Evolutionary conservation across 1,140 invertebrate genomes (phyloP), one percentile per base, ranked within the genome.

Genomic region (Brachionus asplanchnoidis): DNA sequence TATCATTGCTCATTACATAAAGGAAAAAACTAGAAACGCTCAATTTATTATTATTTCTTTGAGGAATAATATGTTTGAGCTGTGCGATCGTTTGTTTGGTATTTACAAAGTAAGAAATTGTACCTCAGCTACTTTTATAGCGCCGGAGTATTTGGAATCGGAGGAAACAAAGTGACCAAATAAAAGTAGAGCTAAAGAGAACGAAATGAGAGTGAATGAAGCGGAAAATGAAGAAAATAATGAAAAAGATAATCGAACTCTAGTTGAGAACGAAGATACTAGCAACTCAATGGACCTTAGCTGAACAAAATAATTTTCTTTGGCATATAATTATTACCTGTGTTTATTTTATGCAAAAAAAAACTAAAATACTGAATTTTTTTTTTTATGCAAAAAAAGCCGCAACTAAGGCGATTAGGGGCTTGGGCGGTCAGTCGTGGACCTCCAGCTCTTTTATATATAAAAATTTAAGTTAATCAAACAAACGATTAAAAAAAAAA

Each of bases 31-130:
- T n/a, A 85, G 42, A 73, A 84, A 84, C 75, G 96, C 97, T 0
- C 98, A 99, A 88, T 99, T 99, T 87, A 97, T 99, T 73, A 95
- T 99, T 83, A 98, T 99, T 77, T 98, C 97, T 0, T 91, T 99
- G 5, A 91, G 97, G 4, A 95, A 96, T 60, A 97, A 99, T 88
- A 99, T 99, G 97, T 99, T 98, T 88, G 97, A 99, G 88, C 89
- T 97, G 5, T 94, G 95, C 0, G 95, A 98, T 88, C 92, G 93
- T 84, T 90, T 98, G 0, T 93, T 99, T 2, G 97, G 97, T 1
- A 98, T 99, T 84, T 99, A 95, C 88, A 99, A 99, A 90, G 79
- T 82, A 11, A 40, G 50, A 65, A 82, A 82, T 68, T 82, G 79
- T 46, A 82, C 79, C 36, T 42, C 32, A 42, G 79, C 79, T 40